Conservation (phyloP, 2,797 vertebrate genomes). For the Tadarida brasiliensis region DNA sequence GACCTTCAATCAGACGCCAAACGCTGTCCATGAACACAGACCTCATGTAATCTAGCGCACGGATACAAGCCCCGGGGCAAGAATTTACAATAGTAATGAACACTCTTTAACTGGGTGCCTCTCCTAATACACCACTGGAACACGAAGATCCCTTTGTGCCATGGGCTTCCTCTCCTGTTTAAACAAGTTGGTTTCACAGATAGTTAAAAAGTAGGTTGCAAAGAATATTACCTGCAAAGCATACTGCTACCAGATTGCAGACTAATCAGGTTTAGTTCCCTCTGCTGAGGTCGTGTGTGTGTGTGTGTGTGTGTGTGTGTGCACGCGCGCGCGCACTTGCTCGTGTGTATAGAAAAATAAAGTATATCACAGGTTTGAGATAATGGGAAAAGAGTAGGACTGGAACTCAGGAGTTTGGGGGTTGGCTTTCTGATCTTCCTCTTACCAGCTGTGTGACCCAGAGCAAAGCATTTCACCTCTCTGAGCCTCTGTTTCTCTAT, state of each 20-base stretch:
- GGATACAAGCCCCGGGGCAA: constrained; percentile 96
- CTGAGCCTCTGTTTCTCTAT: constrained; percentile 26
- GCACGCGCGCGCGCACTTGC: not conserved
- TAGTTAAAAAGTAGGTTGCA: constrained; percentile 93
- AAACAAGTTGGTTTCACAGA: constrained; percentile 93
- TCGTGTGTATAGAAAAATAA: not conserved
- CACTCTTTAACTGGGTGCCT: constrained; percentile 99
- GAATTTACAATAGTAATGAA: constrained; percentile 99
- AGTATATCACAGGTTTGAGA: not conserved
- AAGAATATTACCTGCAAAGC: constrained; percentile 90
- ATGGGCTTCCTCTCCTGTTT: constrained; percentile 93
- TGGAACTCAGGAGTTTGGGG: not conserved
- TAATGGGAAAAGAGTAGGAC: not conserved
- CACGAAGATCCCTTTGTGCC: constrained; percentile 97
- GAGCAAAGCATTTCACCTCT: constrained; percentile 36
- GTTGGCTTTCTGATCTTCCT: not conserved
- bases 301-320: not conserved
- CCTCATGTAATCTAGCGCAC: constrained; percentile 98
- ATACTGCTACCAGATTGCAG: constrained; percentile 87
- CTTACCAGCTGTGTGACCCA: constrained; percentile 10
- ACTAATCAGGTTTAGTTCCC: constrained; percentile 82
- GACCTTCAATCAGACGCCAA: constrained; percentile 99
- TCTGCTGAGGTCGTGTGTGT: constrained; percentile 48
- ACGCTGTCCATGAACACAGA: constrained; percentile 98
- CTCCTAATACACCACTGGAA: constrained; percentile 98